A percentile compares a stretch with the other conserved stretches of the same genome.
These are phyloP conservation scores for Brachynemurus nebulosus DNA, from an alignment of 2,888 invertebrate species.

Conservation along the genomic window DNA sequence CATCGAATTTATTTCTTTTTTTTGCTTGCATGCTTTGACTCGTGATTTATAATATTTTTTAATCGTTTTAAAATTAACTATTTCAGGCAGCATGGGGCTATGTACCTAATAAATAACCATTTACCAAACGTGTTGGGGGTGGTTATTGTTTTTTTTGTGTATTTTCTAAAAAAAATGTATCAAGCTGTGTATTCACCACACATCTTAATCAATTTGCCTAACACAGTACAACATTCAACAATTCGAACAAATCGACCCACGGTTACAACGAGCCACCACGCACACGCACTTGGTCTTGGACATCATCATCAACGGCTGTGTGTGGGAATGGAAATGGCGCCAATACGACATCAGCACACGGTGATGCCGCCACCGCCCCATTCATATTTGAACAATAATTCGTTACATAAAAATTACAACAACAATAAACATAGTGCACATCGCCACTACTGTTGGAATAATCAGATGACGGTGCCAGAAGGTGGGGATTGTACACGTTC, in stretches of 20 bases:
- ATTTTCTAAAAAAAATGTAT: constrained; percentile 2
- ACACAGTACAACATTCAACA: constrained; percentile 1
- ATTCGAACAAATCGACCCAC: neutral
- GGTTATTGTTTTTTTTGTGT: too few relatives aligned
- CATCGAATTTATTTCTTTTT: neutral
- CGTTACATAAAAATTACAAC: constrained; percentile 7
- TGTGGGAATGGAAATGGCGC: constrained; percentile 3
- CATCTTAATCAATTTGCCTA: constrained; percentile 1
- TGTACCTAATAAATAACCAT: neutral
- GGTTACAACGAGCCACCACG: too few relatives aligned
- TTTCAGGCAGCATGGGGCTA: constrained; percentile 1
- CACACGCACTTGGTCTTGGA: neutral
- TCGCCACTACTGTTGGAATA: constrained; percentile 4
- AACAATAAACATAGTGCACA: neutral
- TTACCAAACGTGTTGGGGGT: too few relatives aligned
- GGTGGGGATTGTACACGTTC: constrained; percentile 9
- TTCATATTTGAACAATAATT: constrained; percentile 8
- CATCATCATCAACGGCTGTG: neutral
- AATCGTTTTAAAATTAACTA: too few relatives aligned
- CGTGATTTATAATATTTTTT: too few relatives aligned
- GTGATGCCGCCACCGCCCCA: constrained; percentile 22
- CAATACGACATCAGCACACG: constrained; percentile 3
- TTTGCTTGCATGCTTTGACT: too few relatives aligned
- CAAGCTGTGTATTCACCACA: constrained; percentile 4
- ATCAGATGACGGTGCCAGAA: constrained; percentile 3